Evolutionary conservation across 2,797 vertebrate species (phyloP).

Genomic region (Falco rusticolus): DNA sequence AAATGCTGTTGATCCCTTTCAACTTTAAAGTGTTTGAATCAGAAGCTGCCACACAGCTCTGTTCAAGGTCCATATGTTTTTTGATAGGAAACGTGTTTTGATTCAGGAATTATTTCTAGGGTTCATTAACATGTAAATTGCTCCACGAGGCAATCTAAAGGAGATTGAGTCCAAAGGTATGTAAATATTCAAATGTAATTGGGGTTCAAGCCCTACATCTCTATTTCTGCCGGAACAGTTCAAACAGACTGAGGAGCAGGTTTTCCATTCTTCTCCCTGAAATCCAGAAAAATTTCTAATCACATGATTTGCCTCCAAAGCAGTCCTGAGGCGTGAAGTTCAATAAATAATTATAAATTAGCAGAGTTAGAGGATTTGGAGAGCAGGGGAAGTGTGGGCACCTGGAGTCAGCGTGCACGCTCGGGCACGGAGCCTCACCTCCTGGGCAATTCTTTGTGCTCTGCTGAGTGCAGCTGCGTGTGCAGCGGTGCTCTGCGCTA

Average conservation of each 20-base stretch:
- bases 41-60: not conserved
- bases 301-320: not conserved
- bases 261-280: not conserved
- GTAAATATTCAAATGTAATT: slow-evolving; percentile 51
- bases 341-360: not conserved
- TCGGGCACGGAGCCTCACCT: not conserved
- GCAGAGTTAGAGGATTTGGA: not conserved
- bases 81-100: slow-evolving; percentile 42
- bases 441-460: not conserved
- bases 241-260: not conserved
- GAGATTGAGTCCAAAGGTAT: slow-evolving; percentile 31
- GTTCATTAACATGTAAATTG: slow-evolving; percentile 63
- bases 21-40: not conserved
- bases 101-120: slow-evolving; percentile 12
- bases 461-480: slow-evolving; percentile 25
- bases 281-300: not conserved
- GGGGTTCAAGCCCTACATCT: slow-evolving; percentile 43
- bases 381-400: not conserved
- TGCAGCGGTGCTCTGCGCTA: not conserved
- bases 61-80: slow-evolving; percentile 1
- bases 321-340: not conserved
- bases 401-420: not conserved
- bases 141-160: slow-evolving; percentile 30
- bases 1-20: not conserved
- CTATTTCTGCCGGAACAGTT: not conserved